Evolutionary conservation across 2,113 vertebrate species (phyloP).

Genomic region (Gadus macrocephalus): DNA sequence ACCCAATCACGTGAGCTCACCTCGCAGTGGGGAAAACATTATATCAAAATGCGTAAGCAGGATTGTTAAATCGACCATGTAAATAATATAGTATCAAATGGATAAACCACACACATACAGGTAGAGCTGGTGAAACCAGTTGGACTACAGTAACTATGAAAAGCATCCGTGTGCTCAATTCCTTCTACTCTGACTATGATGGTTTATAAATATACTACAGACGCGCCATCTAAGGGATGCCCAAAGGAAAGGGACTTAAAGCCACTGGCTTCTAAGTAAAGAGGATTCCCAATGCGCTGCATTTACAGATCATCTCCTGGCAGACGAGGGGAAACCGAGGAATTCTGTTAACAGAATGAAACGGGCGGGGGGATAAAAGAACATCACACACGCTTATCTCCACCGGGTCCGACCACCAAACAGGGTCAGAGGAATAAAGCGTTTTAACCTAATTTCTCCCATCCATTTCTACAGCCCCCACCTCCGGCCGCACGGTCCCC

Average conservation of each 20-base stretch:
- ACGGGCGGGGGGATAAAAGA: constrained; percentile 28
- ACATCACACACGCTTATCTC: constrained; percentile 62
- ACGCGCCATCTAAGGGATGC: neutral
- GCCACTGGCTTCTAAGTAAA: constrained; percentile 46
- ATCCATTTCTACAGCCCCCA: constrained; percentile 8
- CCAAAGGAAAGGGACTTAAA: constrained; percentile 45
- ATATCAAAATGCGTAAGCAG: too few relatives aligned
- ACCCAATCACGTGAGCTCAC: too few relatives aligned
- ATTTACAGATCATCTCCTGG: constrained; percentile 65
- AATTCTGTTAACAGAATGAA: constrained; percentile 60
- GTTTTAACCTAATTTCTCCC: constrained; percentile 69
- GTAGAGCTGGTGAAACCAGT: too few relatives aligned
- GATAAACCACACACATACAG: too few relatives aligned
- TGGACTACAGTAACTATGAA: too few relatives aligned
- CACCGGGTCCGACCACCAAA: constrained; percentile 53
- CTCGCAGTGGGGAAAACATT: too few relatives aligned
- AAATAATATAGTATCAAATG: too few relatives aligned
- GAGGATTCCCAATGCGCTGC: constrained; percentile 59
- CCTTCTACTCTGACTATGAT: too few relatives aligned
- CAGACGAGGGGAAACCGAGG: constrained; percentile 53
- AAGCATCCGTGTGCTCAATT: too few relatives aligned
- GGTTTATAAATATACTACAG: too few relatives aligned
- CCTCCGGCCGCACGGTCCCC: constrained; percentile 14
- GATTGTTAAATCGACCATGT: too few relatives aligned
- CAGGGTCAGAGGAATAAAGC: constrained; percentile 65